Conservation (phyloP, 1,140 invertebrate species). For the Caenorhabditis remanei region DNA sequence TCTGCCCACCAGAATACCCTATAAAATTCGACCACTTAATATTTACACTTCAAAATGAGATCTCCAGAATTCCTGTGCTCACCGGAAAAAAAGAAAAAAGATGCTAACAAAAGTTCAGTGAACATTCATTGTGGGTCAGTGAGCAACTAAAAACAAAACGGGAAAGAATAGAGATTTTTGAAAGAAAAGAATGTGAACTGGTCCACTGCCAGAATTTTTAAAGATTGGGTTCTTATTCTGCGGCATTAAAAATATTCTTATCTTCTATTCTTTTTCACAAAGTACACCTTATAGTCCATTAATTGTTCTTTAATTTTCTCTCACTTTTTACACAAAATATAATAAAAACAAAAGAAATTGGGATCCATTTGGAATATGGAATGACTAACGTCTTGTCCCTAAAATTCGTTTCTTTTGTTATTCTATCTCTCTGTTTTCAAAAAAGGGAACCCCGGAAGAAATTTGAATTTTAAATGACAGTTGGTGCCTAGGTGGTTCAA, state of each 20-base stretch:
- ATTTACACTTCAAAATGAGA: slow-evolving; percentile 27
- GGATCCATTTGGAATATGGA: neutral
- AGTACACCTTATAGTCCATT: neutral
- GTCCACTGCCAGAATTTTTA: neutral
- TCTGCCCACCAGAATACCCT: slow-evolving; percentile 3
- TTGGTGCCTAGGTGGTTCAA: neutral
- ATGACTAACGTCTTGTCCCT: neutral
- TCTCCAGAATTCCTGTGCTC: neutral
- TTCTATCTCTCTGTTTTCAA: slow-evolving; percentile 4
- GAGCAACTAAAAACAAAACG: slow-evolving; percentile 13
- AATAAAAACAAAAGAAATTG: neutral
- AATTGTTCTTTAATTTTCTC: neutral
- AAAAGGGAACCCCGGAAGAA: neutral
- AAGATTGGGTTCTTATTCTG: no score
- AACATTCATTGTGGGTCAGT: slow-evolving; percentile 44
- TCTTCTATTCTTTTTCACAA: neutral
- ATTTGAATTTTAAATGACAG: slow-evolving; percentile 14
- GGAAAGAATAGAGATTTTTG: neutral
- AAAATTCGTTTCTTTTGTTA: slow-evolving; percentile 1
- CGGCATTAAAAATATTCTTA: neutral
- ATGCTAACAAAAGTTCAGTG: slow-evolving; percentile 11
- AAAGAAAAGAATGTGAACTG: neutral
- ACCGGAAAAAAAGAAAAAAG: neutral
- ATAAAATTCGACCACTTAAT: neutral
- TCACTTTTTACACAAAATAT: neutral